Evolutionary conservation across 2,888 invertebrate genomes (phyloP), one percentile per base, ranked within the genome.

Genomic region (Cyclophora punctaria): DNA sequence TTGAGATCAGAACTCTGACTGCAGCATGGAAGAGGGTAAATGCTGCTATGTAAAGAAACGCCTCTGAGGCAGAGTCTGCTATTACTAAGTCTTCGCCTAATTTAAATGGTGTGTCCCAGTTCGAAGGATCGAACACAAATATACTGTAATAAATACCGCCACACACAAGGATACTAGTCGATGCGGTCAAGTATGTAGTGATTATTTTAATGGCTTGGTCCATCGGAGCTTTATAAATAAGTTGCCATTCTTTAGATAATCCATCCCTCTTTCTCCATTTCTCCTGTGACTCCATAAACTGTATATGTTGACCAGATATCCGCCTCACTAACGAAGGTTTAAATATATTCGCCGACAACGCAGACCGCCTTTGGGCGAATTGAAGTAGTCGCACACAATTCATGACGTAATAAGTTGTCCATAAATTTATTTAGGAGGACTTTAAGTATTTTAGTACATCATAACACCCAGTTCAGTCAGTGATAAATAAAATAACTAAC

Each of bases 181-280:
- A 75, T 45, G 78, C 51, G 34, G 83, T 79, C 47, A 87, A 54
- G 58, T 82, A 87, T 5, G 75, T 65, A 2, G 81, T 62, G 3
- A 72, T 49, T 57, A 66, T 78, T 42, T 83, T 83, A 2, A 87
- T 60, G 33, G 59, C 45, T 3, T 66, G 71, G 4, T 77, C 78
- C 85, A 88, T 83, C 2, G 88, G 87, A 3, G 82, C 85, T 67
- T 84, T 88, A 52, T 88, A 88, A 51, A 88, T 84, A 48, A 88
- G 58, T 42, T 85, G 70, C 79, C 81, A 88, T 34, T 69, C 62
- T 58, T 69, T 68, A 5, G 83, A 69, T 44, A 88, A 55, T 37
- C 73, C 70, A 58, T 88, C 87, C 45, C 64, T 74, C 55, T 72
- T 67, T 58, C 72, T 76, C 80, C 82, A 84, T 63, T 69, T 68